A percentile compares a stretch with the other conserved stretches of the same genome.
phyloP scores from a whole-genome alignment of 1,140 invertebrate genomes.

The Mactra quadrangularis region DNA sequence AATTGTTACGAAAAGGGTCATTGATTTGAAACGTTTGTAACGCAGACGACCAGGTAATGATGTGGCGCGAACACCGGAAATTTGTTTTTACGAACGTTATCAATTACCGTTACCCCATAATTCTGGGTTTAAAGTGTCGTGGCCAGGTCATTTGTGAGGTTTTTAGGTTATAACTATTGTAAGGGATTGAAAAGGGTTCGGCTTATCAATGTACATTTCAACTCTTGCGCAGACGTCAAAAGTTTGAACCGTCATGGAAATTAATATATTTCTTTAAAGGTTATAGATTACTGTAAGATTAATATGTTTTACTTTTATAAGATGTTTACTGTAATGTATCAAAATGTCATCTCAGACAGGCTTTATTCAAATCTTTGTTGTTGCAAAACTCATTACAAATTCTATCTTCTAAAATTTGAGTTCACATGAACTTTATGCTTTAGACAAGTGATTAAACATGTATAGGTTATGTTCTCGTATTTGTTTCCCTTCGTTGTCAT shows the following conservation, averaged over 20 bases:
- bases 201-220: neutral
- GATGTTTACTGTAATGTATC: neutral
- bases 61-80: constrained; percentile 39
- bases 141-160: constrained; percentile 32
- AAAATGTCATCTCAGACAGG: neutral
- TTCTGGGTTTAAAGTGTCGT: constrained; percentile 32
- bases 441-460: no score
- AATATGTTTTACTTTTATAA: neutral
- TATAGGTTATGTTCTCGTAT: no score
- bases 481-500: no score
- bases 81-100: constrained; percentile 27
- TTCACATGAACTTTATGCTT: no score
- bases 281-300: neutral
- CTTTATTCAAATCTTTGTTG: no score
- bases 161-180: constrained; percentile 11
- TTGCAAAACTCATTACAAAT: no score
- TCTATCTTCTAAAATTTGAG: no score
- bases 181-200: neutral
- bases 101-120: constrained; percentile 60
- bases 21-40: neutral
- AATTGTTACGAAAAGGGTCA: neutral
- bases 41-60: constrained; percentile 22
- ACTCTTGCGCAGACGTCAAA: neutral
- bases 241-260: neutral
- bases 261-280: neutral